Evolutionary conservation across 2,888 invertebrate genomes (phyloP), one percentile per base, ranked within the genome.

Genomic region (Didymodactylos carnosus): DNA sequence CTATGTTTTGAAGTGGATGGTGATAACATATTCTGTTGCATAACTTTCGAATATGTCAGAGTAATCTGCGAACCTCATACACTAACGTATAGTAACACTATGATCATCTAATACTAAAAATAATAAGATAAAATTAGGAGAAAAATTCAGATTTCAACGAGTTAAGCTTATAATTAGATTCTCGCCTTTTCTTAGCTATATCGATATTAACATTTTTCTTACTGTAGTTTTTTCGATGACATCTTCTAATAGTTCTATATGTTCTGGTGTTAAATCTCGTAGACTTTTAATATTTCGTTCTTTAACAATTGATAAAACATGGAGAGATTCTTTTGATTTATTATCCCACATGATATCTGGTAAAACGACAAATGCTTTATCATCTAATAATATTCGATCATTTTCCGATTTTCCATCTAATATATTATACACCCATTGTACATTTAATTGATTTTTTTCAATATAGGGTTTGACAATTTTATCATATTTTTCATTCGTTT

Each of bases 261-360:
- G 92, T 2, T 86, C 85, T 0, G 80, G 86, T 73, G 87, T 88
- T 73, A 98, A 86, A 81, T 94, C 93, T 78, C 98, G 86, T 43
- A 98, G 79, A 0, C 92, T 92, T 81, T 88, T 89, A 10, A 99
- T 87, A 71, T 87, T 88, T 77, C 86, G 87, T 49, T 78, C 86
- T 77, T 89, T 87, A 0, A 89, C 86, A 75, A 99, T 88, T 0
- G 91, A 95, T 73, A 93, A 84, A 11, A 92, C 83, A 82, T 97
- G 93, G 19, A 99, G 83, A 0, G 89, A 89, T 79, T 91, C 90
- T 25, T 88, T 77, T 70, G 85, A 84, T 69, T 87, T 83, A 19
- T 91, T 91, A 84, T 94, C 91, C 97, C 98, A 98, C 83, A 98
- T 99, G 75, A 95, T 85, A 84, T 99, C 98, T 0, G 93, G 94